Evolutionary conservation across 2,113 vertebrate genomes (phyloP).

Genomic region (Tinamus guttatus): DNA sequence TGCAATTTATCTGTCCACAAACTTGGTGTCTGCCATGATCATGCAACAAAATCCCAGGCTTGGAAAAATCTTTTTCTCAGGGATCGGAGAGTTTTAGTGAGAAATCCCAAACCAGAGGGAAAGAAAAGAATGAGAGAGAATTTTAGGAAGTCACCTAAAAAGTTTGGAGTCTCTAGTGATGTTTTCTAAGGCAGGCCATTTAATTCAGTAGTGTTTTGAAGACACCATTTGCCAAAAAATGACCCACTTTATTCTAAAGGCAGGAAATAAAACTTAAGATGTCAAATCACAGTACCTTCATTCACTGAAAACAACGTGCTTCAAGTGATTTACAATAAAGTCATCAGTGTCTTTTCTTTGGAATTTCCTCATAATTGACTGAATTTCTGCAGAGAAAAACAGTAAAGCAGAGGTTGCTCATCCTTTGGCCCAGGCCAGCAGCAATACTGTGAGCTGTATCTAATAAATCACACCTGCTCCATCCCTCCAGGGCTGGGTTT

Average conservation of each 20-base stretch:
- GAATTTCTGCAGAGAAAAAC: neutral
- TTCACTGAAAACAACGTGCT: neutral
- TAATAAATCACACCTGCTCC: neutral
- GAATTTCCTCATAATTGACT: constrained; percentile 18
- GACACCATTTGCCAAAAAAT: constrained; percentile 24
- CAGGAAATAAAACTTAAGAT: constrained; percentile 51
- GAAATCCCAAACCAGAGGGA: neutral
- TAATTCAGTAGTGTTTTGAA: constrained; percentile 49
- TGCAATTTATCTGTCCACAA: neutral
- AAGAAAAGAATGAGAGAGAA: neutral
- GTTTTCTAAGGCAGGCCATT: constrained; percentile 48
- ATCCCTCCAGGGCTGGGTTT: neutral
- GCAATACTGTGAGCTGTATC: neutral
- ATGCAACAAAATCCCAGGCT: neutral
- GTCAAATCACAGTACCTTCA: neutral
- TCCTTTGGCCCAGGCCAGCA: constrained; percentile 2
- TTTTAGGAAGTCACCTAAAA: constrained; percentile 16
- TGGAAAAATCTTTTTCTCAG: neutral
- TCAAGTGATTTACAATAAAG: constrained; percentile 18
- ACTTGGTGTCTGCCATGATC: neutral
- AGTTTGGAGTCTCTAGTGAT: constrained; percentile 1
- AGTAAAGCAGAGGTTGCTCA: neutral
- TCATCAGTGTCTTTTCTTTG: constrained; percentile 6
- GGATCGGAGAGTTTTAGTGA: neutral
- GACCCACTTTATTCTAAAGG: constrained; percentile 15